Percentiles rank a stretch among this genome's conserved stretches.
phyloP scores from a whole-genome alignment of 2,113 vertebrate species.

The Poecilia latipinna region DNA sequence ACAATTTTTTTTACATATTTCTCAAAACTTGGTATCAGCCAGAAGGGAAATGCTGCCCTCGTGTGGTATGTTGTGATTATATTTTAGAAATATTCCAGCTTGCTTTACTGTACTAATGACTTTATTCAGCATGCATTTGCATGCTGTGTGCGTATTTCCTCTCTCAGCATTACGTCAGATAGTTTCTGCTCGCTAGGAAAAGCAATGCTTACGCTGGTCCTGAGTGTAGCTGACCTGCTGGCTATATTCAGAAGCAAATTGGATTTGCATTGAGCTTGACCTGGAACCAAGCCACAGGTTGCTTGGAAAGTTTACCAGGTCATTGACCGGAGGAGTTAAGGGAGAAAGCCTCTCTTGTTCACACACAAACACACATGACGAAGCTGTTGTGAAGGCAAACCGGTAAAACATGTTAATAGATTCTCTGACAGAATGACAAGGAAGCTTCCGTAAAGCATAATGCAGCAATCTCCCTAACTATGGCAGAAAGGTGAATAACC shows the following conservation, averaged over 20 bases:
- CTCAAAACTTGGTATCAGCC: neutral
- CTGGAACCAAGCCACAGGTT: constrained; percentile 48
- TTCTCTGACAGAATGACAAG: neutral
- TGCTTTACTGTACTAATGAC: neutral
- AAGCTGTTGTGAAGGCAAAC: neutral
- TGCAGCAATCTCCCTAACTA: neutral
- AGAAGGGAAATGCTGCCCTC: constrained; percentile 54
- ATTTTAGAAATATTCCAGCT: neutral
- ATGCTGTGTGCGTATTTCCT: neutral
- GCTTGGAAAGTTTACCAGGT: constrained; percentile 66
- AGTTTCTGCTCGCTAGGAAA: neutral
- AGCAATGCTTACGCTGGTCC: neutral
- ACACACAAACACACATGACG: neutral
- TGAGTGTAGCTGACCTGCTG: constrained; percentile 10
- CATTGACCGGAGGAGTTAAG: constrained; percentile 56
- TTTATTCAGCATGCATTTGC: neutral
- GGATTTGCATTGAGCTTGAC: constrained; percentile 61
- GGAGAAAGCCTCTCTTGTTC: constrained; percentile 26
- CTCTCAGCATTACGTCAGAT: neutral
- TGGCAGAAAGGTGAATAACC: neutral
- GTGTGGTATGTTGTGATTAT: constrained; percentile 38
- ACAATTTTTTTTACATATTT: neutral
- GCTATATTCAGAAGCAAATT: constrained; percentile 58
- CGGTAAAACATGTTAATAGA: neutral
- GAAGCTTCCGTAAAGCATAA: neutral